Percentiles rank a stretch among this genome's conserved stretches.
Conservation (phyloP, 1,140 invertebrate genomes). For the Saccostrea echinata region DNA sequence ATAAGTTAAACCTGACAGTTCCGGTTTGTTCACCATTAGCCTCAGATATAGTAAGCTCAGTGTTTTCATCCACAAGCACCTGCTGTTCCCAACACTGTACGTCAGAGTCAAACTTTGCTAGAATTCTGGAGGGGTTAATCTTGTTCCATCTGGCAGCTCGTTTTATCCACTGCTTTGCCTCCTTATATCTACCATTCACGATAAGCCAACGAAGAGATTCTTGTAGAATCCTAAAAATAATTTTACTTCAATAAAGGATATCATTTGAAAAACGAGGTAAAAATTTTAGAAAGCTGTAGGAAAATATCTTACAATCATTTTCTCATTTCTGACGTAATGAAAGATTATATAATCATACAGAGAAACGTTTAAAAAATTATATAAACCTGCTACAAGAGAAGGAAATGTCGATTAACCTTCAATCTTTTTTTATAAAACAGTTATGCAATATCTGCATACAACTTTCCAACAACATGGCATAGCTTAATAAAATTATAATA, state of each 20-base stretch:
- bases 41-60: neutral
- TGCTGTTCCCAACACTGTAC: neutral
- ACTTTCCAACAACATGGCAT: no score
- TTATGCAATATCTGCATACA: no score
- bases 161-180: slow-evolving; percentile 39
- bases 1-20: neutral
- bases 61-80: neutral
- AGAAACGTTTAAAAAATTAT: no score
- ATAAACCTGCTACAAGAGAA: no score
- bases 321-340: no score
- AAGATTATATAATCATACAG: no score
- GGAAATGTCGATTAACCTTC: no score
- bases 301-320: no score
- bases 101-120: neutral
- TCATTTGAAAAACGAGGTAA: no score
- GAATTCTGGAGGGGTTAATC: slow-evolving; percentile 40
- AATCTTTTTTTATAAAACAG: no score
- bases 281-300: no score
- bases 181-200: slow-evolving; percentile 45
- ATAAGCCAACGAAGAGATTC: slow-evolving; percentile 55
- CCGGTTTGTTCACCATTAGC: neutral
- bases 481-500: no score
- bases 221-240: slow-evolving; percentile 46
- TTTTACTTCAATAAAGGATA: neutral
- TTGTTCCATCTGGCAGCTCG: slow-evolving; percentile 48